phyloP scores from a whole-genome alignment of 2,888 invertebrate species.

The Xestia sexstrigata region DNA sequence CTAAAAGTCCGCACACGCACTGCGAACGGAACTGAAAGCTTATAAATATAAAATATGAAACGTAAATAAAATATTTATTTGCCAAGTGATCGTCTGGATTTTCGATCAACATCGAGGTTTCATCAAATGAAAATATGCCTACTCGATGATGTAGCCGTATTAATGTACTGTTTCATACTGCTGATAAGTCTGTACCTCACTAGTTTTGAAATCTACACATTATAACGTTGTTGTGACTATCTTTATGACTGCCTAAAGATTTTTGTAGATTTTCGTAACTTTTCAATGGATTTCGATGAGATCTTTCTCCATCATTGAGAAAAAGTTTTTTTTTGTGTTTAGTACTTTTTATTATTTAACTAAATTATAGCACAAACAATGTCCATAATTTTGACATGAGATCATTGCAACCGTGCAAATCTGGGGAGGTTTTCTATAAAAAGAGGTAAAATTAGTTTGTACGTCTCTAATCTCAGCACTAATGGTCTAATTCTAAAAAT shows the following conservation, averaged over 20 bases:
- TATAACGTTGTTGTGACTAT: background rate
- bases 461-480: too few species aligned
- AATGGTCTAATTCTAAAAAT: too few species aligned
- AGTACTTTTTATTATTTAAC: background rate
- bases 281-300: background rate
- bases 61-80: constrained; percentile 56
- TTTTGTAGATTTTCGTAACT: background rate
- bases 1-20: background rate
- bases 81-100: constrained; percentile 49
- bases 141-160: constrained; percentile 1
- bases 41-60: constrained; percentile 46
- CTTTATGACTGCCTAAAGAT: too few species aligned
- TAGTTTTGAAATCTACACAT: background rate
- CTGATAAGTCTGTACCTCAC: background rate
- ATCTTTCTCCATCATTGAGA: background rate
- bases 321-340: background rate
- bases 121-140: constrained; percentile 28
- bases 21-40: constrained; percentile 20
- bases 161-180: background rate
- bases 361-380: background rate
- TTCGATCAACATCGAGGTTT: constrained; percentile 22
- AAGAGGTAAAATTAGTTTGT: too few species aligned
- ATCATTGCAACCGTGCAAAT: background rate
- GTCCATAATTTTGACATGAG: background rate
- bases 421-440: background rate